Conservation (phyloP, 92 coral and sea anemone species). For the Bergia puertoricense region DNA sequence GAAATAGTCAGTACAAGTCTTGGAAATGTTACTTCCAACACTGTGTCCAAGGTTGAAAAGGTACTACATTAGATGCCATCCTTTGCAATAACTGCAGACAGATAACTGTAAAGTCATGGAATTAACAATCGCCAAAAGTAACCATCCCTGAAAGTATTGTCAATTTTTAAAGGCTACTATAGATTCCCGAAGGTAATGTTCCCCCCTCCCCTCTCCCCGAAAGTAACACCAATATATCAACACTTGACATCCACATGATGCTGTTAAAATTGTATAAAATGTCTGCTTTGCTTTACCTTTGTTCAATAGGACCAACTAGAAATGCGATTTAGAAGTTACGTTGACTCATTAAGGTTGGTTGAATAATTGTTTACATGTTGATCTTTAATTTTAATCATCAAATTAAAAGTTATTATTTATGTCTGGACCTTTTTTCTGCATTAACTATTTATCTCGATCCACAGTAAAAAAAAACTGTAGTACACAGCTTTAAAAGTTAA, state of each 20-base stretch:
- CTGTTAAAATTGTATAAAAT: not conserved
- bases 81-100: no score
- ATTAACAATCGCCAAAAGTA: no score
- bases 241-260: not conserved
- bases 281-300: not conserved
- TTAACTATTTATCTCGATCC: not conserved
- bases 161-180: no score
- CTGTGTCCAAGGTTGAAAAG: constrained; percentile 93
- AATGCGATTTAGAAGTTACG: constrained; percentile 75
- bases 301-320: constrained; percentile 81
- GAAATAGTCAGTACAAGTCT: constrained; percentile 81
- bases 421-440: no score
- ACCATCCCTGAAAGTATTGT: no score
- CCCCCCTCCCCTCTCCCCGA: no score
- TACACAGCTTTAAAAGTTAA: no score
- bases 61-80: constrained; percentile 33
- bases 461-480: not conserved
- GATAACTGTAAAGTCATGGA: no score
- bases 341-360: constrained; percentile 83
- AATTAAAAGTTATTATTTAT: no score
- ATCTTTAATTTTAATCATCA: no score
- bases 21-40: constrained; percentile 63
- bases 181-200: no score
- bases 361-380: not conserved
- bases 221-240: no score